Evolutionary conservation across 1,140 invertebrate species (phyloP).

Genomic region (Drosophila gunungcola): DNA sequence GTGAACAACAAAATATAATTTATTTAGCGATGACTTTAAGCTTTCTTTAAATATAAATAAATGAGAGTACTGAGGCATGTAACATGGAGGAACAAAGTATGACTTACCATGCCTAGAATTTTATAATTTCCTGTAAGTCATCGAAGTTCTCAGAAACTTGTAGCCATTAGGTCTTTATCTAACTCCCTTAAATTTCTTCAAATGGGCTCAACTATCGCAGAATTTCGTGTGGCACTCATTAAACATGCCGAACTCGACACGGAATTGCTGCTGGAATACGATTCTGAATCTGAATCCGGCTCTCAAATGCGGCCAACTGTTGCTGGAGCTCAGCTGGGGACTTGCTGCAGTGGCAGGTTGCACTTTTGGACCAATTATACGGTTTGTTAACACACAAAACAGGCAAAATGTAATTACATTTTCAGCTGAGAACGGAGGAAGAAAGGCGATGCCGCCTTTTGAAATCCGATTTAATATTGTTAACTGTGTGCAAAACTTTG

Average conservation of each 20-base stretch:
- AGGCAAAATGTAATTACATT: conserved; percentile 82
- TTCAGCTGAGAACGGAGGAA: conserved; percentile 38
- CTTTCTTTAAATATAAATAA: too few species aligned
- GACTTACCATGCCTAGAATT: too few species aligned
- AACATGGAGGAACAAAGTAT: too few species aligned
- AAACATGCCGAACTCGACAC: conserved; percentile 27
- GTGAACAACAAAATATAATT: too few species aligned
- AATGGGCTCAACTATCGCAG: not conserved
- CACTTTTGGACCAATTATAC: conserved; percentile 74
- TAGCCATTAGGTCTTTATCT: not conserved
- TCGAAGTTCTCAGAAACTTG: not conserved
- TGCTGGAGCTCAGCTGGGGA: conserved; percentile 52
- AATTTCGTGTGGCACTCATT: conserved; percentile 24
- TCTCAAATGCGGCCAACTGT: conserved; percentile 62
- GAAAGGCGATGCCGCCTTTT: conserved; percentile 49
- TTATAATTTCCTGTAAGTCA: too few species aligned
- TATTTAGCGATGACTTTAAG: too few species aligned
- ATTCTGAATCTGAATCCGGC: conserved; percentile 13
- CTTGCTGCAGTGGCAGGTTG: conserved; percentile 46
- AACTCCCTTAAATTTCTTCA: not conserved
- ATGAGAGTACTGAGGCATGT: too few species aligned
- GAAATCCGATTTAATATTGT: conserved; percentile 83
- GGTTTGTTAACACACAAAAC: conserved; percentile 82
- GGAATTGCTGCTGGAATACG: conserved; percentile 8
- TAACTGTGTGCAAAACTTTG: conserved; percentile 81